Percentiles rank a stretch among this genome's conserved stretches.
phyloP scores from a whole-genome alignment of 2,113 vertebrate species.

The Polypterus bichir region DNA sequence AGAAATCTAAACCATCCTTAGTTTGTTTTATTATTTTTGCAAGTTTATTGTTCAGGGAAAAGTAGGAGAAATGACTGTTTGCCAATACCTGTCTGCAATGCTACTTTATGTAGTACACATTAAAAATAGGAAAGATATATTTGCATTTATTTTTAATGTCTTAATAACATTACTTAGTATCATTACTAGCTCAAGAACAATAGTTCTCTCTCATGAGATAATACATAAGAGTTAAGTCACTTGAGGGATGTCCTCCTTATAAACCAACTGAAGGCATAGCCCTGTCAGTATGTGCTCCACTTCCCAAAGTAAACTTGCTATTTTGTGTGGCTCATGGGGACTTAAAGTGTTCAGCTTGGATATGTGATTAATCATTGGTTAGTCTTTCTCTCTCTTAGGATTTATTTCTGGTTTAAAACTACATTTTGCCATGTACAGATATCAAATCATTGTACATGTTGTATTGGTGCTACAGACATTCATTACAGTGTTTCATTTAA shows the following conservation, averaged over 20 bases:
- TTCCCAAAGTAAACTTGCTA: constrained; percentile 1
- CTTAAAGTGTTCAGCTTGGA: background rate
- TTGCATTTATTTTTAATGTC: no score
- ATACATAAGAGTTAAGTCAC: background rate
- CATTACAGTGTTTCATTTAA: no score
- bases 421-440: background rate
- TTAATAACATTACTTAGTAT: no score
- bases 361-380: background rate
- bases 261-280: background rate
- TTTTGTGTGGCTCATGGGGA: constrained; percentile 1
- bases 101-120: no score
- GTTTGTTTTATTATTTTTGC: no score
- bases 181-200: background rate
- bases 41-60: no score
- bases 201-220: background rate
- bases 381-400: background rate
- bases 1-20: no score
- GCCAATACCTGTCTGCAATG: no score
- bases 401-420: background rate
- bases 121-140: no score
- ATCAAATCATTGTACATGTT: background rate
- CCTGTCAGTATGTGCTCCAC: background rate
- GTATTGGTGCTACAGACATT: no score
- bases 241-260: constrained; percentile 1
- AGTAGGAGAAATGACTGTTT: no score